Evolutionary conservation across 1,140 invertebrate species (phyloP).

Genomic region (Drosophila ohnishii): DNA sequence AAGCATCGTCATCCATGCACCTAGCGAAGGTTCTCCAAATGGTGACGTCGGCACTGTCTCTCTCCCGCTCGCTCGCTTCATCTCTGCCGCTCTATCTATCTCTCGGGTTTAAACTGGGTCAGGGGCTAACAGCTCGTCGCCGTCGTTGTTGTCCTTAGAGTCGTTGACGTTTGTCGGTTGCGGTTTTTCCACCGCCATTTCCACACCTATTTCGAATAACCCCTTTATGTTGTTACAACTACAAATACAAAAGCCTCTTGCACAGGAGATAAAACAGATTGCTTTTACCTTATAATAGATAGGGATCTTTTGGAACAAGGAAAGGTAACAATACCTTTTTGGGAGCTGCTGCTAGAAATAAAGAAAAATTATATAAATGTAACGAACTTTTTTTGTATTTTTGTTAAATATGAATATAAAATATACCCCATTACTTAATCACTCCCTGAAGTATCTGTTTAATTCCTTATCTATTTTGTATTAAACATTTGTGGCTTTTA

Average conservation of each 20-base stretch:
- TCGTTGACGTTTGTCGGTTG: conserved; percentile 61
- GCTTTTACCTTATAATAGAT: neutral
- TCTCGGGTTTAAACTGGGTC: conserved; percentile 66
- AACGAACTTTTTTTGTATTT: neutral
- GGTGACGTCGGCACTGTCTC: conserved; percentile 61
- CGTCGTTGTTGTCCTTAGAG: conserved; percentile 48
- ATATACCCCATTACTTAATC: neutral
- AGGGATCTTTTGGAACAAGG: neutral
- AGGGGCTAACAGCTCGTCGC: conserved; percentile 62
- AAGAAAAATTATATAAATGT: too few species aligned
- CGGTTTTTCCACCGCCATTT: conserved; percentile 35
- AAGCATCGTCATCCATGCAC: conserved; percentile 43
- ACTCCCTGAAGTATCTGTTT: neutral
- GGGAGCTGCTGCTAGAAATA: neutral
- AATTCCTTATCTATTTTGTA: too few species aligned
- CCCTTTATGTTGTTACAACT: conserved; percentile 9
- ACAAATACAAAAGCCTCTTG: conserved; percentile 1
- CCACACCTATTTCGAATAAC: conserved; percentile 28
- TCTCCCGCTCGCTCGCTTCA: conserved; percentile 5
- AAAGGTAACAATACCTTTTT: neutral
- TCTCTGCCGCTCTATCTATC: conserved; percentile 29
- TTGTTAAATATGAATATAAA: too few species aligned
- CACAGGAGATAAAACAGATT: conserved; percentile 14
- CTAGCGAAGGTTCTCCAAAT: conserved; percentile 65
- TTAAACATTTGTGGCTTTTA: too few species aligned